A percentile compares a stretch with the other conserved stretches of the same genome.
phyloP scores from a whole-genome alignment of 2,797 vertebrate species.

The Gephyroberyx darwinii region DNA sequence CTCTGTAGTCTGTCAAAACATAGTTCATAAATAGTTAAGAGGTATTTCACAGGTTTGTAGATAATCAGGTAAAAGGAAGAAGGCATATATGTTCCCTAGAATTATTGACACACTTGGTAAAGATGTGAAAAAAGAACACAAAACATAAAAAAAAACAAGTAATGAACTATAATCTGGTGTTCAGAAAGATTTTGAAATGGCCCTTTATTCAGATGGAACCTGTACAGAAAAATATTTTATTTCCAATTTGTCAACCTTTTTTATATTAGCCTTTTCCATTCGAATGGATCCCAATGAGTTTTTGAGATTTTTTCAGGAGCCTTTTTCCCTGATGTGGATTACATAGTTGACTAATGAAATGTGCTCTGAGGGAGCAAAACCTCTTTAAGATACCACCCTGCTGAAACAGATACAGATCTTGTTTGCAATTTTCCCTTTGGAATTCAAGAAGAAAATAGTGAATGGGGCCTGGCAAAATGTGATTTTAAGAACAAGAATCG shows the following conservation, averaged over 20 bases:
- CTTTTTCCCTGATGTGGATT: no score
- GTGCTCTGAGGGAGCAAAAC: no score
- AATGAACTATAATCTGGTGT: background rate
- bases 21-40: conserved; percentile 37
- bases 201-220: background rate
- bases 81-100: conserved; percentile 29
- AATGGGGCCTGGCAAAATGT: no score
- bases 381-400: no score
- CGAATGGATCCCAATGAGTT: background rate
- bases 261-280: background rate
- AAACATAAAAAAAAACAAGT: conserved; percentile 2
- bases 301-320: no score
- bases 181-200: background rate
- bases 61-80: conserved; percentile 49
- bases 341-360: conserved; percentile 2
- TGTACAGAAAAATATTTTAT: background rate
- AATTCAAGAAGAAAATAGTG: no score
- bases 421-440: no score
- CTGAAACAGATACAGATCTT: no score
- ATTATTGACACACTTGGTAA: conserved; percentile 6
- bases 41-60: conserved; percentile 34
- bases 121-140: conserved; percentile 34
- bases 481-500: no score
- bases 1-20: conserved; percentile 25
- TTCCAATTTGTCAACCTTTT: background rate